These are phyloP conservation scores for Maniola hyperantus DNA, from an alignment of 2,888 invertebrate genomes.

Conservation along the genomic window DNA sequence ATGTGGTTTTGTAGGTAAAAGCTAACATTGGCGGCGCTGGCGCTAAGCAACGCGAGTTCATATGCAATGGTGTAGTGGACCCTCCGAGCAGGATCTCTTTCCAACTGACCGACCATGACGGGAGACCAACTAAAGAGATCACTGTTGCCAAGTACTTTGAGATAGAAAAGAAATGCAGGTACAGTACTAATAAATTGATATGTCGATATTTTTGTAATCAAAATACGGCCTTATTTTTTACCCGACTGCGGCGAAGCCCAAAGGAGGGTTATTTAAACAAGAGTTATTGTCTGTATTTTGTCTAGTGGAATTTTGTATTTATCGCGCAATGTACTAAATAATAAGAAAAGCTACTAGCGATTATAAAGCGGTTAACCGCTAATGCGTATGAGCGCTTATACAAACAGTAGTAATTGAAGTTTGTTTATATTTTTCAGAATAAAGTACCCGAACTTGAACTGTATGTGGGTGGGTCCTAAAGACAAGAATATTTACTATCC, in stretches of 20 bases:
- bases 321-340: too few relatives aligned
- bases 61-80: slow-evolving; percentile 56
- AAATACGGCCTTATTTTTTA: too few relatives aligned
- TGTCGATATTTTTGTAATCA: too few relatives aligned
- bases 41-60: slow-evolving; percentile 56
- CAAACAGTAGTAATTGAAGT: too few relatives aligned
- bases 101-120: slow-evolving; percentile 43
- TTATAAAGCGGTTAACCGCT: too few relatives aligned
- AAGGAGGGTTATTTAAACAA: too few relatives aligned
- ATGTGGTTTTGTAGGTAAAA: slow-evolving; percentile 51
- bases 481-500: slow-evolving; percentile 90
- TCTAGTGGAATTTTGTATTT: too few relatives aligned
- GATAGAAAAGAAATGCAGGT: slow-evolving; percentile 58
- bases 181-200: not conserved
- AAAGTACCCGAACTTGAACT: slow-evolving; percentile 87
- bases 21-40: slow-evolving; percentile 56
- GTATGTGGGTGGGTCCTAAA: slow-evolving; percentile 90
- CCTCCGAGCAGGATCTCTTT: slow-evolving; percentile 52
- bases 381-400: too few relatives aligned
- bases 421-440: slow-evolving; percentile 53
- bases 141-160: slow-evolving; percentile 63
- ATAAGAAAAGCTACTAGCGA: too few relatives aligned
- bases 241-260: too few relatives aligned
- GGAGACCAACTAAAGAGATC: slow-evolving; percentile 39
- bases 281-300: too few relatives aligned